phyloP scores from a whole-genome alignment of 2,888 invertebrate genomes.

The Cataglyphis rosenhaueri region DNA sequence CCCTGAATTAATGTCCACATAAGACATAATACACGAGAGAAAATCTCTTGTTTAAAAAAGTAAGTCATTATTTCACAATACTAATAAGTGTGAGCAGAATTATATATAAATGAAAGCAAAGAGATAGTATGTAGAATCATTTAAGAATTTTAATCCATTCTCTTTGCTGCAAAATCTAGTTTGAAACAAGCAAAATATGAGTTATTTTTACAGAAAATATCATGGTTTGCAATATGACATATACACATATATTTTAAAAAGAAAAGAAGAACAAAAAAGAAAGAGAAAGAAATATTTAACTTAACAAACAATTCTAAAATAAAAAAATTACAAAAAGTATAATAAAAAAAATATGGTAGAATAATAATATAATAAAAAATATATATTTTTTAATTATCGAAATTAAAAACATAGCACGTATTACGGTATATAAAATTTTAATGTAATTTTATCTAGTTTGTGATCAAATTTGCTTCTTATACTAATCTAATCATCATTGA shows the following conservation, averaged over 20 bases:
- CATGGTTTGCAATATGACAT: background rate
- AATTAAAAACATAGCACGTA: background rate
- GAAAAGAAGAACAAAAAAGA: background rate
- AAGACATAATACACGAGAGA: constrained; percentile 10
- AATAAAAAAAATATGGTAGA: no score
- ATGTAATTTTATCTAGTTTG: background rate
- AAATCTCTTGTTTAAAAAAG: constrained; percentile 42
- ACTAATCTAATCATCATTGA: constrained; percentile 60
- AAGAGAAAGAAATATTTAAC: background rate
- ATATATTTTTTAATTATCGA: background rate
- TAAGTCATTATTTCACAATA: constrained; percentile 40
- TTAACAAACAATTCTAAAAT: background rate
- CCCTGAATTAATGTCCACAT: constrained; percentile 51
- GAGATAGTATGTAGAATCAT: background rate
- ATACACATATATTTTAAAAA: background rate
- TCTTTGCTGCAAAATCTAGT: background rate
- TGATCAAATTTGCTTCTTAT: constrained; percentile 17
- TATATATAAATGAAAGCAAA: constrained; percentile 14
- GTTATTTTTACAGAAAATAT: background rate
- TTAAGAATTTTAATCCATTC: background rate
- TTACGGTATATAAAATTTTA: background rate
- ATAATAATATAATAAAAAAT: background rate
- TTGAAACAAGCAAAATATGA: background rate
- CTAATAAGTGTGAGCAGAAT: background rate
- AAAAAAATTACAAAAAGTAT: background rate